Evolutionary conservation across 2,113 vertebrate genomes (phyloP).

Genomic region (Archocentrus centrarchus): DNA sequence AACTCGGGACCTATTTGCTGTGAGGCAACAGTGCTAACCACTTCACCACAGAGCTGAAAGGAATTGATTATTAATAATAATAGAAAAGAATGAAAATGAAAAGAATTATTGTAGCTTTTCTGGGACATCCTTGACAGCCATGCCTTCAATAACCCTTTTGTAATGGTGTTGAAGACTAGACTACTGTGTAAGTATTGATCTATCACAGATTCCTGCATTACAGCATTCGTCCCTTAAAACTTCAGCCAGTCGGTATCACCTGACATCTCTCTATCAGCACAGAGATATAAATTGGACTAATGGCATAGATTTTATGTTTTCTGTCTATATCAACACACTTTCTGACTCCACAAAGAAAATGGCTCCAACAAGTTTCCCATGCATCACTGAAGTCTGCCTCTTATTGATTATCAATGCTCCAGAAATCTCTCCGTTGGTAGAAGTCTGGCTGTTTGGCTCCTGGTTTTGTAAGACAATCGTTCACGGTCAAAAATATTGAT

Average conservation of each 20-base stretch:
- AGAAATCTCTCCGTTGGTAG: constrained; percentile 6
- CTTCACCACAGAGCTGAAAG: background rate
- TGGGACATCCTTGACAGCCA: background rate
- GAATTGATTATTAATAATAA: background rate
- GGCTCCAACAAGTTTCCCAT: constrained; percentile 26
- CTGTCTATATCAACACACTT: constrained; percentile 12
- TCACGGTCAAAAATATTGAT: constrained; percentile 58
- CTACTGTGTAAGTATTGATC: background rate
- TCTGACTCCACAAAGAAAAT: constrained; percentile 14
- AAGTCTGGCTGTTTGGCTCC: background rate
- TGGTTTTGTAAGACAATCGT: constrained; percentile 12
- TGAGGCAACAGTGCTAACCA: background rate
- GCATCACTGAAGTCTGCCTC: constrained; percentile 5
- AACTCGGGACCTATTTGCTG: background rate
- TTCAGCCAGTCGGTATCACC: background rate
- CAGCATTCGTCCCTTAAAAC: background rate
- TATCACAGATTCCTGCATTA: background rate
- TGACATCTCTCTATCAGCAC: background rate
- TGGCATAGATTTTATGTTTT: constrained; percentile 9
- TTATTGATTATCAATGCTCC: constrained; percentile 40
- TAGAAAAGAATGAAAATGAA: background rate
- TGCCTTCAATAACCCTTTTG: background rate
- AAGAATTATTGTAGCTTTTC: background rate
- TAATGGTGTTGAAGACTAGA: background rate
- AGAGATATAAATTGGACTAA: constrained; percentile 16